Percentiles rank a stretch among this genome's conserved stretches.
These are phyloP conservation scores for Dioctria rufipes DNA, from an alignment of 2,888 invertebrate species.

Conservation along the genomic window DNA sequence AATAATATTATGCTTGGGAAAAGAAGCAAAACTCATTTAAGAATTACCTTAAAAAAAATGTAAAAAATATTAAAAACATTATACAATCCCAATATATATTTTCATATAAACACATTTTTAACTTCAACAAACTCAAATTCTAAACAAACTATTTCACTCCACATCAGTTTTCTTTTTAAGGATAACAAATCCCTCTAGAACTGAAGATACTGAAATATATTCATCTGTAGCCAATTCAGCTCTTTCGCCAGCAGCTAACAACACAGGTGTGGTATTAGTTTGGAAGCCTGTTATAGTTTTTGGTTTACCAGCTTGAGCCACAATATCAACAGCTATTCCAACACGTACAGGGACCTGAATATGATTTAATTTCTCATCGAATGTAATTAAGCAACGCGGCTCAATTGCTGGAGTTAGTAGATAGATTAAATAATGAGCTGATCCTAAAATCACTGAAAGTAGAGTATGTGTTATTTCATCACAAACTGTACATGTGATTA, in stretches of 20 bases:
- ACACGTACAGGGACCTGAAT: slow-evolving; percentile 90
- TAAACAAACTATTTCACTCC: slow-evolving; percentile 8
- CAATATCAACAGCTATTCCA: slow-evolving; percentile 94
- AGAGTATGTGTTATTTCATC: slow-evolving; percentile 51
- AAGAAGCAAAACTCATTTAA: no score
- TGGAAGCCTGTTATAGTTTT: slow-evolving; percentile 98
- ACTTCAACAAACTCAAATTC: no score
- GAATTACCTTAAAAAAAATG: no score
- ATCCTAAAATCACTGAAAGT: slow-evolving; percentile 85
- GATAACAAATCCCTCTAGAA: slow-evolving; percentile 97
- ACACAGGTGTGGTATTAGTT: slow-evolving; percentile 97
- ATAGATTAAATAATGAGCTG: slow-evolving; percentile 93
- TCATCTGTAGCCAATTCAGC: slow-evolving; percentile 97
- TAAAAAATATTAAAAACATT: no score
- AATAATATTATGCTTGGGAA: no score
- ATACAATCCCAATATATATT: no score
- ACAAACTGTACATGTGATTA: neutral
- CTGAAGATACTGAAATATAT: slow-evolving; percentile 89
- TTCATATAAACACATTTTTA: no score
- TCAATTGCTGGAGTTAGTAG: slow-evolving; percentile 97
- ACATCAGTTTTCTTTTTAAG: slow-evolving; percentile 81
- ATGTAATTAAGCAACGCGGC: slow-evolving; percentile 95
- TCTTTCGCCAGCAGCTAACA: slow-evolving; percentile 93
- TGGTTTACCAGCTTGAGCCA: slow-evolving; percentile 97
- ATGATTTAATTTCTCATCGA: slow-evolving; percentile 91